Percentiles rank a stretch among this genome's conserved stretches.
These are phyloP conservation scores for Parus major DNA, from an alignment of 2,113 vertebrate genomes.

Conservation along the genomic window DNA sequence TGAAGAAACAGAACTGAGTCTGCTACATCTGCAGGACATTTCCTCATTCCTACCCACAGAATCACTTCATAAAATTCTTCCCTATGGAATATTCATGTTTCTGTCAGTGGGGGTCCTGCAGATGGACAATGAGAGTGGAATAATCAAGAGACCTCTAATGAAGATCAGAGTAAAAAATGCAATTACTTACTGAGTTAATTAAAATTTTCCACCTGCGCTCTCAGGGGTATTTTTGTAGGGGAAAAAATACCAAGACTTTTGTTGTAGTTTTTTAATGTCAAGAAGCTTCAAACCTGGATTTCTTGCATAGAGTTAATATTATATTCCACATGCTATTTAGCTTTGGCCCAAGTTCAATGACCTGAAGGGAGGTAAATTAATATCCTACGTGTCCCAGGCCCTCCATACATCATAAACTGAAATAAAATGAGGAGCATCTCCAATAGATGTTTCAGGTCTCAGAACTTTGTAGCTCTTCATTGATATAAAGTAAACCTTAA, in stretches of 20 bases:
- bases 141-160: background rate
- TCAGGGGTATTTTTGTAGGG: background rate
- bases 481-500: background rate
- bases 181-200: constrained; percentile 33
- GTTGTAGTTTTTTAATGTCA: background rate
- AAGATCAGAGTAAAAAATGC: background rate
- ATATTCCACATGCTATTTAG: background rate
- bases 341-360: background rate
- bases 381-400: background rate
- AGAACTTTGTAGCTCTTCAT: background rate
- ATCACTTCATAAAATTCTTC: background rate
- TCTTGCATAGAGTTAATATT: background rate
- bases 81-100: background rate
- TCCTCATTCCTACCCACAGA: background rate
- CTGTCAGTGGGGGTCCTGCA: background rate
- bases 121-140: background rate
- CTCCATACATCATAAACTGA: background rate
- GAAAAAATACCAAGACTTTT: background rate
- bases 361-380: background rate
- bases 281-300: background rate
- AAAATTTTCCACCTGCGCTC: constrained; percentile 32
- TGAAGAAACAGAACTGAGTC: background rate
- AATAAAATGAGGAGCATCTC: background rate
- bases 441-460: background rate
- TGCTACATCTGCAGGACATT: background rate